phyloP scores from a whole-genome alignment of 1,140 invertebrate species.

The Semibalanus balanoides region DNA sequence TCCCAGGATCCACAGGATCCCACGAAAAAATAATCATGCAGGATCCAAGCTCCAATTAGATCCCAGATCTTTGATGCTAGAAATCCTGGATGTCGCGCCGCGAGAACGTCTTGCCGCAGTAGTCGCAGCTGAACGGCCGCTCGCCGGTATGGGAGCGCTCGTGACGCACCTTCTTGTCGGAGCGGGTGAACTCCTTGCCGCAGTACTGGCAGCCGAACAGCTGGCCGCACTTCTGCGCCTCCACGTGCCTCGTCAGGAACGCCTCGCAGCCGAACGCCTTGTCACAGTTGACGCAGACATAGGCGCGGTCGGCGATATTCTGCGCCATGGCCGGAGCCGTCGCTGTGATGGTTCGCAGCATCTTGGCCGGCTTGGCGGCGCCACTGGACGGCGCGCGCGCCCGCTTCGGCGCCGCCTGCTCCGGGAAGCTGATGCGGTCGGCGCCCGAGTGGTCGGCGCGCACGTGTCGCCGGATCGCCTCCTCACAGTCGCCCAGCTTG shows the following conservation, averaged over 20 bases:
- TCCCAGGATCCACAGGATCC: not conserved
- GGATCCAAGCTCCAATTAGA: too few relatives aligned
- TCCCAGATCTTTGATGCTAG: not conserved
- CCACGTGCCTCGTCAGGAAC: not conserved
- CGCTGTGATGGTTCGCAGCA: not conserved
- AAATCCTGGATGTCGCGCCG: not conserved
- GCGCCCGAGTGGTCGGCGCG: constrained; percentile 2
- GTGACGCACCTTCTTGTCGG: constrained; percentile 19
- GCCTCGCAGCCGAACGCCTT: constrained; percentile 7
- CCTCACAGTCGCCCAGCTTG: constrained; percentile 3
- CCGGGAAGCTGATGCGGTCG: constrained; percentile 6
- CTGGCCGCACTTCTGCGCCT: constrained; percentile 1
- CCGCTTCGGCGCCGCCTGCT: not conserved
- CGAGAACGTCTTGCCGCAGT: constrained; percentile 25
- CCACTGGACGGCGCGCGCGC: too few relatives aligned
- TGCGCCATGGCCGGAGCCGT: not conserved
- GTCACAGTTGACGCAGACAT: not conserved
- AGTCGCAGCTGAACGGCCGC: constrained; percentile 32
- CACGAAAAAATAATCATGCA: too few relatives aligned
- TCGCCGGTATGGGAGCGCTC: constrained; percentile 34
- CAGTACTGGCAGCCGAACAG: constrained; percentile 3
- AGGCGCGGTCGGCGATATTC: not conserved
- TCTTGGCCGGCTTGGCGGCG: not conserved
- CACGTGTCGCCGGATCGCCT: not conserved
- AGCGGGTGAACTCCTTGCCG: not conserved